Evolutionary conservation across 35 echinoderm and acorn worm genomes (phyloP).

Genomic region (Diadema setosum): DNA sequence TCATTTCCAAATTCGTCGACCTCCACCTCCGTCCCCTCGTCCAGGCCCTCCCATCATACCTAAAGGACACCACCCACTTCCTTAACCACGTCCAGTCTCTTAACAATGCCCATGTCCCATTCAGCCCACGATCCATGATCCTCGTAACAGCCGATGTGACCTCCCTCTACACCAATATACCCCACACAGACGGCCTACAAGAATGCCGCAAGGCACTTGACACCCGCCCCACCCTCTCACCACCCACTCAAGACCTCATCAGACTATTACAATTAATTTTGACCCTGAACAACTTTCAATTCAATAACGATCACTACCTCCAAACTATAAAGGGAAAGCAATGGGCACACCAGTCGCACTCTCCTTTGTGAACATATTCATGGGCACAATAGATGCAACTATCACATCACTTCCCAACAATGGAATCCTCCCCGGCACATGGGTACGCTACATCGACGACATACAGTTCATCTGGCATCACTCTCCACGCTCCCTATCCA

Average conservation of each 20-base stretch:
- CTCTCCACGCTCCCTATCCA: not conserved
- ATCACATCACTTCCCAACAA: not conserved
- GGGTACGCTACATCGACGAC: not conserved
- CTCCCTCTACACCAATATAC: not conserved
- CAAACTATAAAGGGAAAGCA: not conserved
- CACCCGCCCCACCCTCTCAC: not conserved
- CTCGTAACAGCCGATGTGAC: not conserved
- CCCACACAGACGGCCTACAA: not conserved
- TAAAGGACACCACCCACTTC: not conserved
- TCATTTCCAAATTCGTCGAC: not conserved
- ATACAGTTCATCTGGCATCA: not conserved
- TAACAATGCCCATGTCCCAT: not conserved
- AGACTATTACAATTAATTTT: not conserved
- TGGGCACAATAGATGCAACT: not conserved
- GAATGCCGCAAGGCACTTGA: not conserved
- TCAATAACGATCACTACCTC: not conserved
- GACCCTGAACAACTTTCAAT: slow-evolving; percentile 11
- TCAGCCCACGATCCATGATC: not conserved
- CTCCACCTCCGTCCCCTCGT: not conserved
- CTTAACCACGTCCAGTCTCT: not conserved
- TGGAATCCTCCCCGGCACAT: not conserved
- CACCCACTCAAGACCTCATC: not conserved
- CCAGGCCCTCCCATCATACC: not conserved
- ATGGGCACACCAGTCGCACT: not conserved
- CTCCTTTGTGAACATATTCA: not conserved